phyloP scores from a whole-genome alignment of 53 echinoderm and acorn worm genomes.

The Patiria pectinifera region DNA sequence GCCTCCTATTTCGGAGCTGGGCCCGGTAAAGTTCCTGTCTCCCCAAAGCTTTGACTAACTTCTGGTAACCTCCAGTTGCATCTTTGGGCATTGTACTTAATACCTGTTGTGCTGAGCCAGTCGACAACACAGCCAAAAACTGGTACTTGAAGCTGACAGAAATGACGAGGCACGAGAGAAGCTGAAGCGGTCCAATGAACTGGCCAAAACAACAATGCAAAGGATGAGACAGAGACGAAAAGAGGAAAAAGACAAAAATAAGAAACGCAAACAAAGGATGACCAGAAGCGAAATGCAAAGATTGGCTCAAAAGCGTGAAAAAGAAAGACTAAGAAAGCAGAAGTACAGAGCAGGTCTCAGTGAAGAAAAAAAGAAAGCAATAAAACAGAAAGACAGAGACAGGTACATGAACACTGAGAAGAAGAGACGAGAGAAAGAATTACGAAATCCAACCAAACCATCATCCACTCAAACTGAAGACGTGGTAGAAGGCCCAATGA shows the following conservation, averaged over 20 bases:
- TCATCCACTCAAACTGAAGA: constrained; percentile 15
- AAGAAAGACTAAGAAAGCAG: constrained; percentile 25
- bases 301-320: constrained; percentile 24
- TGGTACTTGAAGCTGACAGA: constrained; percentile 10
- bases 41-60: too few relatives aligned
- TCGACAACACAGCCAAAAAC: too few relatives aligned
- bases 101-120: too few relatives aligned
- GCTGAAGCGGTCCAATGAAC: constrained; percentile 25
- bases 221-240: constrained; percentile 1
- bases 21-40: too few relatives aligned
- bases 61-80: too few relatives aligned
- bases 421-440: background rate
- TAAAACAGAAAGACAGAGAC: constrained; percentile 2
- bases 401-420: background rate
- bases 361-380: constrained; percentile 13
- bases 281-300: constrained; percentile 3
- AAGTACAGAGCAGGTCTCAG: constrained; percentile 22
- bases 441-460: constrained; percentile 3
- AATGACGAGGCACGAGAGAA: constrained; percentile 19
- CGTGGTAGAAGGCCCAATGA: constrained; percentile 25
- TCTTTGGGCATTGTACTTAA: too few relatives aligned
- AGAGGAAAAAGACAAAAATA: constrained; percentile 9
- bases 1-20: too few relatives aligned
- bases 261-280: constrained; percentile 6
- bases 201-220: constrained; percentile 21